phyloP scores from a whole-genome alignment of 2,888 invertebrate genomes.

The Pecten maximus region DNA sequence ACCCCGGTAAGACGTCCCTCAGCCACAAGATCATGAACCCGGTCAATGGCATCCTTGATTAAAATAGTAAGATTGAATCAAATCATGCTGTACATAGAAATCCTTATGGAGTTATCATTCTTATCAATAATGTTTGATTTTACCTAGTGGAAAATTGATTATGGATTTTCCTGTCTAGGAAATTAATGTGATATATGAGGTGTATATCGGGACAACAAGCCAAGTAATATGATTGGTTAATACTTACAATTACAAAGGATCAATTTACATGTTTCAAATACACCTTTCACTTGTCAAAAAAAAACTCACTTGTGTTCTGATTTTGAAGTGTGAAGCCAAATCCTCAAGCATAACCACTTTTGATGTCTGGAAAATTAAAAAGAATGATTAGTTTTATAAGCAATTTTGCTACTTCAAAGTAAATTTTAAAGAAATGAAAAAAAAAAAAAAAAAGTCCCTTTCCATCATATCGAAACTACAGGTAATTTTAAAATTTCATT shows the following conservation, averaged over 20 bases:
- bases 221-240: no score
- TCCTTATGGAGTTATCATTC: no score
- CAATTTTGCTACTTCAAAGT: no score
- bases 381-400: neutral
- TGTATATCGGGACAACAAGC: no score
- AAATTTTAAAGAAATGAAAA: neutral
- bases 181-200: no score
- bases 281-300: neutral
- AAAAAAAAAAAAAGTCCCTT: neutral
- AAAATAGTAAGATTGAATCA: neutral
- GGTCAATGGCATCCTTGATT: slow-evolving; percentile 83
- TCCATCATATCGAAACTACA: no score
- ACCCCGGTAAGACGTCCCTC: slow-evolving; percentile 95
- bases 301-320: slow-evolving; percentile 90
- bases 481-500: no score
- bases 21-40: slow-evolving; percentile 92
- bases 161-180: no score
- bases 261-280: neutral
- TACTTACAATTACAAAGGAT: no score
- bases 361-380: slow-evolving; percentile 85
- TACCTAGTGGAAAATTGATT: no score
- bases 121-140: no score
- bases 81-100: no score
- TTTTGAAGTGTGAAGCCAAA: slow-evolving; percentile 93
- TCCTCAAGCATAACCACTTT: slow-evolving; percentile 98